Percentiles rank a stretch among this genome's conserved stretches.
Evolutionary conservation across 2,797 vertebrate genomes (phyloP).

Genomic region (Pangasius sanitwongsei): DNA sequence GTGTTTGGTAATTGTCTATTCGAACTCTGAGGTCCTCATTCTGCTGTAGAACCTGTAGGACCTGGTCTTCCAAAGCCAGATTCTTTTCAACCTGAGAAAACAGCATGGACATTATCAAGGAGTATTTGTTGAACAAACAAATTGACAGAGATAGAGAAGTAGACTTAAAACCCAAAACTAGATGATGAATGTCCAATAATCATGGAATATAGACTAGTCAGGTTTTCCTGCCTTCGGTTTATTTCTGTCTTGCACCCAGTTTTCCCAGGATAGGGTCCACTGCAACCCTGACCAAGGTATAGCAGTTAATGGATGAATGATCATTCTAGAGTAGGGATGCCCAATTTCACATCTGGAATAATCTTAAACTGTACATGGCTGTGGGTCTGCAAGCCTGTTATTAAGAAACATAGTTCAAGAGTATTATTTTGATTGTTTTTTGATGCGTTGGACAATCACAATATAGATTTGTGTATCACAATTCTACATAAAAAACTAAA

Average conservation of each 20-base stretch:
- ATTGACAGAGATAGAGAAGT: not conserved
- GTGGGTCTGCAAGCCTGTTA: not conserved
- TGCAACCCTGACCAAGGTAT: not conserved
- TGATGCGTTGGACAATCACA: not conserved
- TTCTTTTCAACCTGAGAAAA: constrained; percentile 83
- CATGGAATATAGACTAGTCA: not conserved
- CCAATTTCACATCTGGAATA: not conserved
- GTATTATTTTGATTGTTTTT: not conserved
- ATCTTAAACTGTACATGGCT: not conserved
- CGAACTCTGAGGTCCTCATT: constrained; percentile 86
- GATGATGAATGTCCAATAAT: not conserved
- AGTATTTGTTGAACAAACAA: constrained; percentile 19
- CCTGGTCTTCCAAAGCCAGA: constrained; percentile 82
- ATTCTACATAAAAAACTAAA: not conserved
- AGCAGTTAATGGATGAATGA: not conserved
- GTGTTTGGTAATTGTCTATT: constrained; percentile 77
- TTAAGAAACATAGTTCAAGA: not conserved
- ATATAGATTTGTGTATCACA: not conserved
- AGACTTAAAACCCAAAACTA: not conserved
- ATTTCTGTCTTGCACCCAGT: not conserved
- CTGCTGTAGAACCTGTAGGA: constrained; percentile 82
- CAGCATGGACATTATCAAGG: not conserved
- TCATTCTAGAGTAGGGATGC: not conserved
- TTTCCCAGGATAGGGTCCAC: no score
- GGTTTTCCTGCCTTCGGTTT: not conserved